These are phyloP conservation scores for Gambusia yucatana DNA, from an alignment of 2,797 vertebrate species.

Conservation along the genomic window DNA sequence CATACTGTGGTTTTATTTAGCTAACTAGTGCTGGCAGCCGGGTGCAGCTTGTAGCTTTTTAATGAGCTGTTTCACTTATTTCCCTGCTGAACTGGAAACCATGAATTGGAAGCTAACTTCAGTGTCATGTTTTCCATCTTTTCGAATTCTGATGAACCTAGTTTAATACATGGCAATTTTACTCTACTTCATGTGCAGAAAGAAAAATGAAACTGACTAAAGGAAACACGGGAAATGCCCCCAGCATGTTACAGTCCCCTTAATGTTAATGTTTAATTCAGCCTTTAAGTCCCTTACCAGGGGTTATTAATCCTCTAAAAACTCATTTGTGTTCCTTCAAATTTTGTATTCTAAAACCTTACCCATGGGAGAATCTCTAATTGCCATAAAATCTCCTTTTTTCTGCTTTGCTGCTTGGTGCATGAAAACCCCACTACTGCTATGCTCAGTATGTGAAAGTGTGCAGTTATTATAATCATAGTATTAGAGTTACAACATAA, in stretches of 20 bases:
- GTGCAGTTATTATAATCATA: neutral
- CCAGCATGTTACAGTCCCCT: neutral
- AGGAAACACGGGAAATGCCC: neutral
- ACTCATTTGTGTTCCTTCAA: constrained; percentile 2
- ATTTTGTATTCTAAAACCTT: neutral
- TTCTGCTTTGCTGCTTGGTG: neutral
- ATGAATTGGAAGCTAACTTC: neutral
- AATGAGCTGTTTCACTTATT: neutral
- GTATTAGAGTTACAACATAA: neutral
- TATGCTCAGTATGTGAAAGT: neutral
- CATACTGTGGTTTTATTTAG: neutral
- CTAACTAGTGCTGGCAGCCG: neutral
- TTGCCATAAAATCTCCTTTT: neutral
- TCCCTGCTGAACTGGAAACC: neutral
- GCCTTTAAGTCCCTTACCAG: neutral
- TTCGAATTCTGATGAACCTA: neutral
- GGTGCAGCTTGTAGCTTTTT: neutral
- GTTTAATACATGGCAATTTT: neutral
- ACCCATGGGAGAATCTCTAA: neutral
- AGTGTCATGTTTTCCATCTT: neutral
- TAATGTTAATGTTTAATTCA: neutral
- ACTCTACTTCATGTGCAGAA: neutral
- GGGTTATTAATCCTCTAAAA: neutral
- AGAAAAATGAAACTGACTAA: neutral
- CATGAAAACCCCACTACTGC: neutral